Evolutionary conservation across 2,113 vertebrate species (phyloP).

Genomic region (Gadus chalcogrammus): DNA sequence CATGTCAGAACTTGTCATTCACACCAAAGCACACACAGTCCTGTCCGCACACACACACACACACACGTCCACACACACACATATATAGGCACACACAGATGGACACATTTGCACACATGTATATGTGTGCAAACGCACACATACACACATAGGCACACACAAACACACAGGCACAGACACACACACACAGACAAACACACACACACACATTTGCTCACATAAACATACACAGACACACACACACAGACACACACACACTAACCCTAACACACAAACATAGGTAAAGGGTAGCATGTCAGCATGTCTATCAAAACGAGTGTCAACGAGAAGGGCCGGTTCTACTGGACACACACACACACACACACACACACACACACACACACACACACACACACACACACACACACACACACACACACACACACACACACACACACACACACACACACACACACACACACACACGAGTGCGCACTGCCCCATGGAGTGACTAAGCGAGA

Average conservation of each 20-base stretch:
- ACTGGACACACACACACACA: constrained; percentile 21
- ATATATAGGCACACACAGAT: constrained; percentile 37
- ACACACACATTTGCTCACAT: constrained; percentile 47
- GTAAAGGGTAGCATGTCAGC: constrained; percentile 63
- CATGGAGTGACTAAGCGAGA: neutral
- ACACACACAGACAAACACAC: no score
- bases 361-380: neutral
- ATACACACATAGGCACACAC: constrained; percentile 2
- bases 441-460: neutral
- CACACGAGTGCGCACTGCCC: neutral
- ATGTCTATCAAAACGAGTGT: constrained; percentile 53
- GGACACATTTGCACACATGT: no score
- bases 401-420: neutral
- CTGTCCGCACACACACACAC: neutral
- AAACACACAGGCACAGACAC: no score
- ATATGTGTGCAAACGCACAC: no score
- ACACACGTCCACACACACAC: neutral
- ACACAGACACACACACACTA: neutral
- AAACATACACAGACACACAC: constrained; percentile 45
- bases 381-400: neutral
- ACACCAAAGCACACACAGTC: constrained; percentile 22
- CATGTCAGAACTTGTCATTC: constrained; percentile 68
- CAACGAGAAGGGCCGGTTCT: constrained; percentile 35
- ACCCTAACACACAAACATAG: neutral
- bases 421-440: constrained; percentile 15